Conservation (phyloP, 2,888 invertebrate species). For the Xestia rhomboidea region DNA sequence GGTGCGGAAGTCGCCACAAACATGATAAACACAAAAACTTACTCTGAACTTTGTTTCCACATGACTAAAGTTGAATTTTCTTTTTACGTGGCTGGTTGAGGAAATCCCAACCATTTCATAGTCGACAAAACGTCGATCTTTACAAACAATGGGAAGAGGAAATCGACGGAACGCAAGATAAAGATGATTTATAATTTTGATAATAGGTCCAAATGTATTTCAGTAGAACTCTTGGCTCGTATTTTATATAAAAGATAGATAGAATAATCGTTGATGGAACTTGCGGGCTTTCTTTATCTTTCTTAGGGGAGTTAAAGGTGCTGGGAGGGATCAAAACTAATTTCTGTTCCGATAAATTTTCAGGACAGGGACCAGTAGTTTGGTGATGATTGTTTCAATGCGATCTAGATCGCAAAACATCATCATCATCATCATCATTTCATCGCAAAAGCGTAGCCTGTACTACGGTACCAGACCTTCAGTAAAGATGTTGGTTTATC, state of each 20-base stretch:
- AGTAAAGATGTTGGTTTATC: neutral
- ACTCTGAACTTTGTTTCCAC: conserved; percentile 3
- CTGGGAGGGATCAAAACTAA: neutral
- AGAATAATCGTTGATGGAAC: conserved; percentile 29
- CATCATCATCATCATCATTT: neutral
- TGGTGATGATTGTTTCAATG: neutral
- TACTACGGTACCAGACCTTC: neutral
- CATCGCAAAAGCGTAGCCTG: neutral
- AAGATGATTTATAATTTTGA: conserved; percentile 79
- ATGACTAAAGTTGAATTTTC: neutral
- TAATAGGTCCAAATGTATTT: conserved; percentile 72
- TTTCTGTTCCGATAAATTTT: neutral
- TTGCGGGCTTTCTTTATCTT: conserved; percentile 27
- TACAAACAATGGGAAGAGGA: conserved; percentile 61
- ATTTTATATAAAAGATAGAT: conserved; percentile 49
- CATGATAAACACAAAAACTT: conserved; percentile 1
- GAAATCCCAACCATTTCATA: conserved; percentile 63
- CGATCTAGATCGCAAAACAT: neutral
- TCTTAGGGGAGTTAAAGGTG: neutral
- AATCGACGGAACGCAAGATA: conserved; percentile 77
- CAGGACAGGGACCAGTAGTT: too few relatives aligned
- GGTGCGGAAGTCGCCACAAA: conserved; percentile 22
- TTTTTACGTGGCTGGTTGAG: conserved; percentile 6
- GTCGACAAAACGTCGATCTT: conserved; percentile 68
- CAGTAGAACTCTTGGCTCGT: conserved; percentile 55